Base-by-base conservation (phyloP, 2,113 vertebrate species). In the Zosterops japonicus region DNA sequence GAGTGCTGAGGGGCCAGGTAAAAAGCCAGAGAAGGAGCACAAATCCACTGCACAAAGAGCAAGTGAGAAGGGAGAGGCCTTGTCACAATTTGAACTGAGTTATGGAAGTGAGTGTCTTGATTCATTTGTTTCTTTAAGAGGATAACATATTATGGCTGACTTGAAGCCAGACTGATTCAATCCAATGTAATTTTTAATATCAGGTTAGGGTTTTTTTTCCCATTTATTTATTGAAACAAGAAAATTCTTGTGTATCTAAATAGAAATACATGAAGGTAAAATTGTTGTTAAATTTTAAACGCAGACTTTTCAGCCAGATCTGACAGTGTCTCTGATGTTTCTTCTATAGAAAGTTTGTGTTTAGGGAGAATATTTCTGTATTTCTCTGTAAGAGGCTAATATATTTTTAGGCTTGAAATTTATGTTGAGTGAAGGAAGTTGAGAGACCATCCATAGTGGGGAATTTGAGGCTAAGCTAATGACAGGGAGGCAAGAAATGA, bases 81-180 rank as follows among this genome's bases (percentile, higher is more conserved):
- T 98, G 76, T 97, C 98, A 33, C 99, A 98, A 81, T 99, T 99
- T 60, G 99, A 99, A 82, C 97, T 99, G 83, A 98, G 87, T 97
- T 99, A 99, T 11, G 97, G 98, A 97, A 98, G 99, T 99, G 95
- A 98, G 98, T 99, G 28, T 49, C n/a, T 76, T 35, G 7, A 33
- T 65, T n/a, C 0, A 9, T 88, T 47, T 18, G 21, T 71, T 59
- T 88, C 33, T 85, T 83, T 60, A 33, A 78, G 44, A 11, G 42
- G 15, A 2, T 50, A 29, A 22, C 6, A 8, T 8, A 1, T 19
- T 42, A n/a, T 59, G 29, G 8, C 27, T 88, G 24, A 70, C 21
- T 77, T 80, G 6, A 77, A 86, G 59, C 12, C 42, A 65, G 25
- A 39, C 29, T 41, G 11, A 65, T 67, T 35, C 10, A 81, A 7